Evolutionary conservation across 2,888 invertebrate species (phyloP).

Genomic region (Pristionchus maxplancki): DNA sequence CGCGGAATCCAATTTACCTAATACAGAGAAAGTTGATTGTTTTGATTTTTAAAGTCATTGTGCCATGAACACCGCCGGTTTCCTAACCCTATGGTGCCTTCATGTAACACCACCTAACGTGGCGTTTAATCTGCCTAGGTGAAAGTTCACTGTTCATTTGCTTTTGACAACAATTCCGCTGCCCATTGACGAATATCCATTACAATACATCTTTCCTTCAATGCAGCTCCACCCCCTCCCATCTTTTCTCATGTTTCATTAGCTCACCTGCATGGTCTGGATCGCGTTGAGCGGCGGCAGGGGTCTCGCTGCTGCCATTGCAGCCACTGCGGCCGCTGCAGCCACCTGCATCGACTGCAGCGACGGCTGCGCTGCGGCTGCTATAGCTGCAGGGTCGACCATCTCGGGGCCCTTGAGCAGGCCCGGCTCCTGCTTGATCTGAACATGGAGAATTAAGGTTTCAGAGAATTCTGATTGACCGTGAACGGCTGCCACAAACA

Average conservation of each 20-base stretch:
- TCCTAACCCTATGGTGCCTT: too few relatives aligned
- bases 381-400: background rate
- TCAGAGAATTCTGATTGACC: background rate
- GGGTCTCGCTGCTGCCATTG: background rate
- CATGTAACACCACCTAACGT: too few relatives aligned
- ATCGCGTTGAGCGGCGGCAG: background rate
- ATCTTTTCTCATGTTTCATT: background rate
- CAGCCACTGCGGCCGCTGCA: background rate
- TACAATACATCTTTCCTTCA: too few relatives aligned
- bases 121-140: too few relatives aligned
- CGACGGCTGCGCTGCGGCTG: background rate
- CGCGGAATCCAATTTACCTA: too few relatives aligned
- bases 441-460: background rate
- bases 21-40: too few relatives aligned
- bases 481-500: background rate
- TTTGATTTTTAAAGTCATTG: too few relatives aligned
- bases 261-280: background rate
- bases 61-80: too few relatives aligned
- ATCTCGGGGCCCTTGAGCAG: background rate
- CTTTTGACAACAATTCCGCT: too few relatives aligned
- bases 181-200: too few relatives aligned
- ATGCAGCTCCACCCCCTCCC: too few relatives aligned
- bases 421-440: conserved; percentile 23
- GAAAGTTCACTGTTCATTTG: too few relatives aligned
- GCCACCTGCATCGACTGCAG: conserved; percentile 4